Percentiles rank a stretch among this genome's conserved stretches.
Conservation (phyloP, 2,113 vertebrate species). For the Sinosuthora webbiana region DNA sequence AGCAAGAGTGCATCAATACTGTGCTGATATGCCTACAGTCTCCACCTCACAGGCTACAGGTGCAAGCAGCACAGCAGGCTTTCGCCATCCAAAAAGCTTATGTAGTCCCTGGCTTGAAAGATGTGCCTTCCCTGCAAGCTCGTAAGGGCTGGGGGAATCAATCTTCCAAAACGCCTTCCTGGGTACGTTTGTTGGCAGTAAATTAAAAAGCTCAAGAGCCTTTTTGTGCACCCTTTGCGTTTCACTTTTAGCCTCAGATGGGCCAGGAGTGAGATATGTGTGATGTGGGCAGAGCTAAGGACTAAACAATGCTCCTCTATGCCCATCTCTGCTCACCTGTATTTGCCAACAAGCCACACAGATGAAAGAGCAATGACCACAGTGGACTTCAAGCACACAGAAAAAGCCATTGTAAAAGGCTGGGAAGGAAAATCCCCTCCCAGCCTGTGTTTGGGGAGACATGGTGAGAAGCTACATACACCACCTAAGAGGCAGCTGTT, state of each 20-base stretch:
- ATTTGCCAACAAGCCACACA: background rate
- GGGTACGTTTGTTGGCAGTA: background rate
- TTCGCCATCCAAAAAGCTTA: background rate
- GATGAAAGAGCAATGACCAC: background rate
- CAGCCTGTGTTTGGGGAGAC: rapidly evolving
- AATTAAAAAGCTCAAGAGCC: background rate
- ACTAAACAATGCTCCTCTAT: background rate
- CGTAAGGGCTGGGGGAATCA: background rate
- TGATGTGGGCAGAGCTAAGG: background rate
- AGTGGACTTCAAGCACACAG: background rate
- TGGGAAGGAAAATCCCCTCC: background rate
- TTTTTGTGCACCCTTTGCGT: background rate
- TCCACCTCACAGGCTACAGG: background rate
- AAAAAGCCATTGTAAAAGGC: background rate
- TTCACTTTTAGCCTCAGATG: background rate
- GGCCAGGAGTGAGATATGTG: rapidly evolving
- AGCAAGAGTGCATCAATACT: background rate
- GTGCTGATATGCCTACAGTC: background rate
- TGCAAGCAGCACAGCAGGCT: background rate
- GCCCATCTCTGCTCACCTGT: background rate
- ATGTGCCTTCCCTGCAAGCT: background rate
- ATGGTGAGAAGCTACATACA: background rate
- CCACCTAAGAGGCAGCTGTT: background rate
- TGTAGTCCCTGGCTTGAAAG: background rate
- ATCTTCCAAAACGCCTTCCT: rapidly evolving